Evolutionary conservation across 2,113 vertebrate species (phyloP).

Genomic region (Pipa parva): DNA sequence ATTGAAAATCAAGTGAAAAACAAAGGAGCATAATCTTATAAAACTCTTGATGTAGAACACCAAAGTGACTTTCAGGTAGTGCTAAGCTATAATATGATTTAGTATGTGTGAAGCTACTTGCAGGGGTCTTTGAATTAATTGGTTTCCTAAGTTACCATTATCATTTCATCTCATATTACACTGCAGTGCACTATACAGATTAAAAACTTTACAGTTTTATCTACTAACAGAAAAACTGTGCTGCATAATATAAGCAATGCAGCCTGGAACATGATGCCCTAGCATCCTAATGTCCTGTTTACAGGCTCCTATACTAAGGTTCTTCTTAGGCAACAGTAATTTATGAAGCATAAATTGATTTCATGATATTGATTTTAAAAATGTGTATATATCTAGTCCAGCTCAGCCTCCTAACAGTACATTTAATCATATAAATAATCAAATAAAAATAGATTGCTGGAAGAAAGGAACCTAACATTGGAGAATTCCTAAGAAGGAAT

Average conservation of each 20-base stretch:
- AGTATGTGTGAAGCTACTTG: not conserved
- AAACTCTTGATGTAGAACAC: too few relatives aligned
- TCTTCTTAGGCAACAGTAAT: constrained; percentile 2
- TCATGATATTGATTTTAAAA: constrained; percentile 22
- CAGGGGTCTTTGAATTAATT: not conserved
- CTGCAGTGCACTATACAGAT: not conserved
- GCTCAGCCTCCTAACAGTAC: not conserved
- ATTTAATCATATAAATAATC: constrained; percentile 35
- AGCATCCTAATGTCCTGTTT: constrained; percentile 5
- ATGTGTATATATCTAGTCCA: not conserved
- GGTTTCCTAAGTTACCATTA: not conserved
- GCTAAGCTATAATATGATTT: not conserved
- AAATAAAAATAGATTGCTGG: constrained; percentile 29
- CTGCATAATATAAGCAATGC: not conserved
- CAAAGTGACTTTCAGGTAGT: too few relatives aligned
- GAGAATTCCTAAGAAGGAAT: too few relatives aligned
- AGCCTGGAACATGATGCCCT: not conserved
- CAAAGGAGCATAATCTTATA: too few relatives aligned
- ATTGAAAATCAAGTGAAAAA: too few relatives aligned
- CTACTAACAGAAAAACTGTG: not conserved
- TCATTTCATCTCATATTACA: not conserved
- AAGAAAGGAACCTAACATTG: constrained; percentile 7
- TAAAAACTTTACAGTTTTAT: not conserved
- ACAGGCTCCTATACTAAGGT: constrained; percentile 5
- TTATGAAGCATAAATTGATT: constrained; percentile 28